Conservation (phyloP, 2,113 vertebrate genomes). For the Chiloscyllium plagiosum region DNA sequence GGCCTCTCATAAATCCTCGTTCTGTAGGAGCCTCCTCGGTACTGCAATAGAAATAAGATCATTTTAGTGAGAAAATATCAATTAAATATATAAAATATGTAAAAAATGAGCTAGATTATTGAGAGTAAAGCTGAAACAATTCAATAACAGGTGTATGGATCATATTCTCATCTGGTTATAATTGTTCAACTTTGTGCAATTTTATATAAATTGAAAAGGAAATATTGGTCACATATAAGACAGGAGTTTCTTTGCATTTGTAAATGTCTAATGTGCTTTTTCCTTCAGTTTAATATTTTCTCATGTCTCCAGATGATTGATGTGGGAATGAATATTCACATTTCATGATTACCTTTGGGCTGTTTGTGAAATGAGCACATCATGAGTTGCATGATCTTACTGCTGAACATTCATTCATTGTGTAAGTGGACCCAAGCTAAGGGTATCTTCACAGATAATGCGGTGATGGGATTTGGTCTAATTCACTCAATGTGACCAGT, state of each 20-base stretch:
- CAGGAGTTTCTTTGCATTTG: background rate
- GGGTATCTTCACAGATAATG: too few relatives aligned
- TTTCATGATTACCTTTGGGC: too few relatives aligned
- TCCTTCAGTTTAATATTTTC: background rate
- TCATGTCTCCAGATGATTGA: background rate
- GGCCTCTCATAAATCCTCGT: slow-evolving; percentile 63
- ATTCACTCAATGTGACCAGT: too few relatives aligned
- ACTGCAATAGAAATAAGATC: slow-evolving; percentile 46
- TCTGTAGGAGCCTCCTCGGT: slow-evolving; percentile 53
- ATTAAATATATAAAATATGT: background rate
- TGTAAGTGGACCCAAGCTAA: too few relatives aligned
- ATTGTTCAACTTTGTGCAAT: background rate
- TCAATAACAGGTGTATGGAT: background rate
- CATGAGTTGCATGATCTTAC: too few relatives aligned
- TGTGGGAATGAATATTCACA: too few relatives aligned
- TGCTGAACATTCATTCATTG: too few relatives aligned
- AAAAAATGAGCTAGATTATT: background rate
- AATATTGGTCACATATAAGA: background rate
- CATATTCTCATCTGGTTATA: background rate
- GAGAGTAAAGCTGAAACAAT: background rate
- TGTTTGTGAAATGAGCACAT: too few relatives aligned
- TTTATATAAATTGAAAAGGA: background rate
- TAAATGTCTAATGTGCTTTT: background rate
- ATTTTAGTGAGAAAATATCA: background rate
- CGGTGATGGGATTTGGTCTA: too few relatives aligned